A percentile compares a stretch with the other conserved stretches of the same genome.
These are phyloP conservation scores for Pecten maximus DNA, from an alignment of 2,888 invertebrate species.

Conservation along the genomic window DNA sequence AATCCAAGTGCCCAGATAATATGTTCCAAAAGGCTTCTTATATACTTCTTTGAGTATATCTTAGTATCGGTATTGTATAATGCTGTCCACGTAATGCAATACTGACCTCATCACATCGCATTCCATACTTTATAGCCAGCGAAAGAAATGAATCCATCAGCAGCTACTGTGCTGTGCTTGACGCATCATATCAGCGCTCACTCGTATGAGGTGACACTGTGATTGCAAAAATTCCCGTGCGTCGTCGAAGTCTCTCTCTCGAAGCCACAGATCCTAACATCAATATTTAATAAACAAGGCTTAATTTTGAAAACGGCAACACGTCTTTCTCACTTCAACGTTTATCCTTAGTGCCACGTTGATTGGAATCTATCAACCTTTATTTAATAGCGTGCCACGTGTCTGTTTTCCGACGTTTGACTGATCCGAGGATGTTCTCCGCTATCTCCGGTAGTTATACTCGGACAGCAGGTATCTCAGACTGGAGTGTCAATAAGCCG, in stretches of 20 bases:
- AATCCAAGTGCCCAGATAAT: no score
- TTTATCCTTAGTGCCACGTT: background rate
- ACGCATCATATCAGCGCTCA: background rate
- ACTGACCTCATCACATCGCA: background rate
- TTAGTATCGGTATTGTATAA: background rate
- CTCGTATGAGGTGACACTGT: background rate
- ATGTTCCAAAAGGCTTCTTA: background rate
- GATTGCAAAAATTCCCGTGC: background rate
- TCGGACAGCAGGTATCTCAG: conserved; percentile 23
- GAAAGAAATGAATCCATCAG: background rate
- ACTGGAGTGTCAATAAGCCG: background rate
- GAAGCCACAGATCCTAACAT: background rate
- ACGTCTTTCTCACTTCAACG: background rate
- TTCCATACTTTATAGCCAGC: background rate
- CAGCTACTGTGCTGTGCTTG: background rate
- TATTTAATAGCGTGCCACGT: background rate
- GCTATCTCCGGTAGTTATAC: background rate
- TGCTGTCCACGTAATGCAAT: background rate
- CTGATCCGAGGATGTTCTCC: background rate
- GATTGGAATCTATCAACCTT: background rate
- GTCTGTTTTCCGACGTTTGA: background rate
- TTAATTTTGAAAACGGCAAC: background rate
- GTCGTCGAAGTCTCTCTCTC: background rate
- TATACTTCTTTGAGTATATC: background rate
- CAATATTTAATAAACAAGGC: conserved; percentile 13